A percentile compares a stretch with the other conserved stretches of the same genome.
phyloP scores from a whole-genome alignment of 2,888 invertebrate species.

The Brachyptera putata region DNA sequence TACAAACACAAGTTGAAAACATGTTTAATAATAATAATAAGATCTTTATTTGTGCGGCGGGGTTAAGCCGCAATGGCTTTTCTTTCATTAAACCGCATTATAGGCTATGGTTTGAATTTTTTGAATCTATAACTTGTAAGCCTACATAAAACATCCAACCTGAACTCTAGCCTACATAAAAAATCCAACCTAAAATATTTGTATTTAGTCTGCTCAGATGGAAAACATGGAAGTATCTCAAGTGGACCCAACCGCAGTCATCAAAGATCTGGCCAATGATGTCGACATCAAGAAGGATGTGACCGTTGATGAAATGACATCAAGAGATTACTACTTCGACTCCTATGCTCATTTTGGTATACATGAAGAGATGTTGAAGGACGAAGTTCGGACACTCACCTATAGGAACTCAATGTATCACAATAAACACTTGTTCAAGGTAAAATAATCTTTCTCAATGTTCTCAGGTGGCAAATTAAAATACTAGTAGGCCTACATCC shows the following conservation, averaged over 20 bases:
- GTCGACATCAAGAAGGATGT: slow-evolving; percentile 47
- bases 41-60: too few species aligned
- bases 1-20: too few species aligned
- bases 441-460: slow-evolving; percentile 33
- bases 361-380: slow-evolving; percentile 99
- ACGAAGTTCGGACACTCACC: slow-evolving; percentile 96
- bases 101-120: too few species aligned
- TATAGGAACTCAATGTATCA: slow-evolving; percentile 99
- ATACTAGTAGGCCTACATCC: background rate
- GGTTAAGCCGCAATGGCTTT: too few species aligned
- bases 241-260: slow-evolving; percentile 25
- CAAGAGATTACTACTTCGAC: slow-evolving; percentile 99
- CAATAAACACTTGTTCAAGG: slow-evolving; percentile 95
- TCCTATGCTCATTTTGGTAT: slow-evolving; percentile 99
- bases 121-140: too few species aligned
- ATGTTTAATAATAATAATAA: too few species aligned
- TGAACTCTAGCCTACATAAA: too few species aligned
- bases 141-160: too few species aligned
- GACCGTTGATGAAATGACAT: slow-evolving; percentile 94
- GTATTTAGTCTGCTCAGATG: slow-evolving; percentile 41
- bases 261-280: slow-evolving; percentile 32
- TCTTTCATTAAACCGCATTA: too few species aligned
- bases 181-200: too few species aligned
- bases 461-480: background rate
- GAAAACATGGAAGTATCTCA: slow-evolving; percentile 53